These are phyloP conservation scores for Acanthis flammea DNA, from an alignment of 2,797 vertebrate species.

Conservation along the genomic window DNA sequence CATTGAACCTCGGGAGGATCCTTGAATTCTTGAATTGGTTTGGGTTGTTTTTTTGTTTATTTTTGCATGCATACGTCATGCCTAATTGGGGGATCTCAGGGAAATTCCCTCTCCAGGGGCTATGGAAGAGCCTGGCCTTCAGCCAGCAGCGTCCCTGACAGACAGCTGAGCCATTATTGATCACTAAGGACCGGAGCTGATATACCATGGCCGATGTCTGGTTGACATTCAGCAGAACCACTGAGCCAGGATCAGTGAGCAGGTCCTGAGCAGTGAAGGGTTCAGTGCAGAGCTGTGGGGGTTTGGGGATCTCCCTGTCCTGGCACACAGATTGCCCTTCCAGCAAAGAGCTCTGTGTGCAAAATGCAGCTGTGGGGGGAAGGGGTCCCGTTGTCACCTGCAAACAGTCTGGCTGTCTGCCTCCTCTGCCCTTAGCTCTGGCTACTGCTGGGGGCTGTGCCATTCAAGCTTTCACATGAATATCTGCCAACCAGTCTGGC, in stretches of 20 bases:
- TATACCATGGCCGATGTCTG: not conserved
- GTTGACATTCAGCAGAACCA: not conserved
- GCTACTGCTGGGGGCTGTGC: not conserved
- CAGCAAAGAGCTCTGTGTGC: not conserved
- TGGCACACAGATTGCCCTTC: not conserved
- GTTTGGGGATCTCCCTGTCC: not conserved
- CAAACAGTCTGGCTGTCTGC: not conserved
- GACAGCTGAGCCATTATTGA: slow-evolving; percentile 14
- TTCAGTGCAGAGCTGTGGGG: not conserved
- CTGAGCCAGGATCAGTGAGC: not conserved
- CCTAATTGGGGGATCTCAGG: slow-evolving; percentile 7
- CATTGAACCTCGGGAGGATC: not conserved
- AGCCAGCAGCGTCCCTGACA: not conserved
- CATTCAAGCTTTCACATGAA: not conserved
- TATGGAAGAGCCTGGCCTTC: not conserved
- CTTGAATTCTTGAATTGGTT: not conserved
- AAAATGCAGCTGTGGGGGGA: not conserved
- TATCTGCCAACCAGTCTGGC: not conserved
- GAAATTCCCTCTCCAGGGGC: not conserved
- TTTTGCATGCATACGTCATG: not conserved
- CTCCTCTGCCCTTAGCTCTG: not conserved
- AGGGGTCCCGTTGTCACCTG: not conserved
- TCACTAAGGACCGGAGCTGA: not conserved
- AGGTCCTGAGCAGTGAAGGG: not conserved
- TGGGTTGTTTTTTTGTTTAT: not conserved